These are phyloP conservation scores for Microlaimidae sp. DNA, from an alignment of 2,888 invertebrate genomes.

Conservation along the genomic window DNA sequence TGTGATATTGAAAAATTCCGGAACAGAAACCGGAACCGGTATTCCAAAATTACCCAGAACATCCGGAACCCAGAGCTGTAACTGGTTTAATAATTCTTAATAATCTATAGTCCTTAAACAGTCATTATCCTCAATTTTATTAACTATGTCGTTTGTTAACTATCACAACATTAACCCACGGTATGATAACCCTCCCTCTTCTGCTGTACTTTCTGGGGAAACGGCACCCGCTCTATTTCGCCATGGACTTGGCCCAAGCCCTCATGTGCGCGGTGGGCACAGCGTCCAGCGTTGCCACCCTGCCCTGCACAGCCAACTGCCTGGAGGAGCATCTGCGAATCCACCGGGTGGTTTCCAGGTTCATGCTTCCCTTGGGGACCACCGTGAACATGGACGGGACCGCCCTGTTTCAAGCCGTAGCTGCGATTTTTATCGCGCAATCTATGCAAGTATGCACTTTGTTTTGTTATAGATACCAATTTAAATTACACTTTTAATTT, in stretches of 20 bases:
- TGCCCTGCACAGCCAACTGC: conserved; percentile 16
- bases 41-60: too few relatives aligned
- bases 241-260: conserved; percentile 36
- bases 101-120: too few relatives aligned
- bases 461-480: too few relatives aligned
- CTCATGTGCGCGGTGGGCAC: conserved; percentile 37
- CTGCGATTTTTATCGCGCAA: background rate
- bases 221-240: conserved; percentile 34
- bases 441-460: background rate
- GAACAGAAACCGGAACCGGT: too few relatives aligned
- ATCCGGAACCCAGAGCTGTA: too few relatives aligned
- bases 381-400: conserved; percentile 11
- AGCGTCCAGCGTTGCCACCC: conserved; percentile 26
- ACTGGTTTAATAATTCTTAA: too few relatives aligned
- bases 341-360: conserved; percentile 16
- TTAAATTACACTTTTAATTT: too few relatives aligned
- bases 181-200: too few relatives aligned
- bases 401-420: background rate
- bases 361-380: conserved; percentile 19
- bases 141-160: too few relatives aligned
- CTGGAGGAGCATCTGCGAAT: conserved; percentile 15
- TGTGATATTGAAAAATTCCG: too few relatives aligned
- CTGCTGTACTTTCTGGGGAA: conserved; percentile 31
- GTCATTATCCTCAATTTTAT: too few relatives aligned
- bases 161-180: too few relatives aligned